Conservation (phyloP, 2,888 invertebrate genomes). For the Danaus chrysippus region DNA sequence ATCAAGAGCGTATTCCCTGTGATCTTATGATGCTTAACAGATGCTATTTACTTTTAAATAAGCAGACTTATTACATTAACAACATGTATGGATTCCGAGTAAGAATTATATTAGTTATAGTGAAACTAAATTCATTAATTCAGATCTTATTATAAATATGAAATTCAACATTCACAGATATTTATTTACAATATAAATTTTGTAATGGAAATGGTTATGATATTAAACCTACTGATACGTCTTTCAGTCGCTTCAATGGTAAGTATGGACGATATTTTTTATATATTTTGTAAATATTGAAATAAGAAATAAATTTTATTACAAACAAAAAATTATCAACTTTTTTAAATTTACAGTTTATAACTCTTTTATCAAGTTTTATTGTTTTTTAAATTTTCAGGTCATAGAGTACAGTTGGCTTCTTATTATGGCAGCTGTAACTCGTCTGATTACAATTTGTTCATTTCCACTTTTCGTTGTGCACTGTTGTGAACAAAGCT, state of each 20-base stretch:
- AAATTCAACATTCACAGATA: conserved; percentile 10
- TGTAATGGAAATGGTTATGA: not conserved
- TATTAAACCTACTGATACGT: conserved; percentile 27
- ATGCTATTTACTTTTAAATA: conserved; percentile 27
- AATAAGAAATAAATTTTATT: not conserved
- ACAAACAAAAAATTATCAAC: too few species aligned
- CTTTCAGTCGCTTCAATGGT: conserved; percentile 27
- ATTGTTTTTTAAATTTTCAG: too few species aligned
- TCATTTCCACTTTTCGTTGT: not conserved
- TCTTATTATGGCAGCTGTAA: too few species aligned
- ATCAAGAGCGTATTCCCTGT: not conserved
- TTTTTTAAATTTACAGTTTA: too few species aligned
- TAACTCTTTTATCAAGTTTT: too few species aligned
- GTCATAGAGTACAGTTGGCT: too few species aligned
- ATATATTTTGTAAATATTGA: not conserved
- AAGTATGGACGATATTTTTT: not conserved
- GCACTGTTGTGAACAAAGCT: conserved; percentile 1
- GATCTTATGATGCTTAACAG: conserved; percentile 24
- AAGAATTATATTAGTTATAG: not conserved
- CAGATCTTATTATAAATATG: not conserved
- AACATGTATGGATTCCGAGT: conserved; percentile 29
- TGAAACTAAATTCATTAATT: not conserved
- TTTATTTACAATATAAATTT: too few species aligned
- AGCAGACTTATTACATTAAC: conserved; percentile 31
- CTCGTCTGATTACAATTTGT: not conserved